Conservation (phyloP, 2,797 vertebrate genomes). For the Danio albolineatus region DNA sequence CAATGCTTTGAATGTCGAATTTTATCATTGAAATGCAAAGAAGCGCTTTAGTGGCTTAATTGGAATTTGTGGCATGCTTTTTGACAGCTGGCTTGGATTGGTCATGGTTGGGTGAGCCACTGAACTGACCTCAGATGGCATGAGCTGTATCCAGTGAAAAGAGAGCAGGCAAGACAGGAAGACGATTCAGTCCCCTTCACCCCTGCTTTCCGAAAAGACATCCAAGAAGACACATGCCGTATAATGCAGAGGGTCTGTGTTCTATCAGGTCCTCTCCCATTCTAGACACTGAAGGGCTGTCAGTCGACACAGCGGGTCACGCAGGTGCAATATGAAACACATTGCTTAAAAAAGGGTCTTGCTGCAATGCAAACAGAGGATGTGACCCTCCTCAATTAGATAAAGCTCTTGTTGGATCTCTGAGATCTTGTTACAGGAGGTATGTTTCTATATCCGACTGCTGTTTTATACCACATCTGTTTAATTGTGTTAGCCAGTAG, state of each 20-base stretch:
- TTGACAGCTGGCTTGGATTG: slow-evolving; percentile 82
- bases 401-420: slow-evolving; percentile 39
- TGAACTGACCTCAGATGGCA: slow-evolving; percentile 78
- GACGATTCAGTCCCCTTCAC: slow-evolving; percentile 55
- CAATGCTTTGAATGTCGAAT: slow-evolving; percentile 12
- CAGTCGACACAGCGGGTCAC: slow-evolving; percentile 73
- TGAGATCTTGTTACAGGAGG: slow-evolving; percentile 34
- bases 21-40: slow-evolving; percentile 16
- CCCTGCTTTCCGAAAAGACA: slow-evolving; percentile 57
- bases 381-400: slow-evolving; percentile 59
- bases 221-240: slow-evolving; percentile 46
- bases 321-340: slow-evolving; percentile 71
- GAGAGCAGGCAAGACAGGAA: slow-evolving; percentile 73
- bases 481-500: neutral
- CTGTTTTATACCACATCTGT: neutral
- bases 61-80: slow-evolving; percentile 81
- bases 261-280: slow-evolving; percentile 53
- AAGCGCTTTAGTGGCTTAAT: slow-evolving; percentile 69
- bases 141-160: slow-evolving; percentile 75
- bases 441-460: slow-evolving; percentile 1
- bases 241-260: slow-evolving; percentile 55
- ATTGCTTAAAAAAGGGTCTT: slow-evolving; percentile 71
- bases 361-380: slow-evolving; percentile 60
- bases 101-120: slow-evolving; percentile 76
- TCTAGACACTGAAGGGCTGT: slow-evolving; percentile 70